Base-by-base conservation (phyloP, 2,888 invertebrate genomes). In the Rhodophaea formosa region DNA sequence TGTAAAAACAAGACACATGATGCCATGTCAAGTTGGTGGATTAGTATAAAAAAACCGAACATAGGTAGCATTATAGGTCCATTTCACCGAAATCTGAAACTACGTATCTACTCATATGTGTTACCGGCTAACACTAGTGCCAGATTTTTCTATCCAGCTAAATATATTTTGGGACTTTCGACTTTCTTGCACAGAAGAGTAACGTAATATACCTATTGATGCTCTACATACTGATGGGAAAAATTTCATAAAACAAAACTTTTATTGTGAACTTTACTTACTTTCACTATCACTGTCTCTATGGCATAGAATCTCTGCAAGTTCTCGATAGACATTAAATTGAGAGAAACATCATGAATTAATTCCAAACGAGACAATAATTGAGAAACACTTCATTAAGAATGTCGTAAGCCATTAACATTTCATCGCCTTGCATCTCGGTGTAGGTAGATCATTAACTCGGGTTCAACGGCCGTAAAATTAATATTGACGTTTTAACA, bases 401-500 rank as follows among this genome's bases (percentile, higher is more conserved):
- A 32, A 45, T 35, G 16, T n/a, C 17, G 17, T 32, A 55, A 23
- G 45, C 30, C 12, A 55, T 55, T 55, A 35, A 46, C 32, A 35
- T 45, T 45, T 55, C 44, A n/a, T 45, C 45, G 32, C 32, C 45
- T 45, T 53, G 53, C 53, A 53, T 43, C 46, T 32, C 32, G n/a
- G 14, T 47, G 6, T 29, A 54, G 54, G 6, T 29, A 54, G 54
- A 45, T 55, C 54, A 35, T 55, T 45, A 55, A 32, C 45, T 55
- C 8, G 45, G 43, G 53, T 29, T 55, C 58, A 53, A 17, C 43
- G 53, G 14, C 17, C 58, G 52, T 59, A 16, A n/a, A n/a, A 45
- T 45, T 46, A 32, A 17, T 17, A 17, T 23, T 14, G 8, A 35
- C n/a, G 70, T 80, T 73, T 71, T 77, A 75, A 74, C 76, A 73